Evolutionary conservation across 2,888 invertebrate genomes (phyloP).

Genomic region (Dioctria rufipes): DNA sequence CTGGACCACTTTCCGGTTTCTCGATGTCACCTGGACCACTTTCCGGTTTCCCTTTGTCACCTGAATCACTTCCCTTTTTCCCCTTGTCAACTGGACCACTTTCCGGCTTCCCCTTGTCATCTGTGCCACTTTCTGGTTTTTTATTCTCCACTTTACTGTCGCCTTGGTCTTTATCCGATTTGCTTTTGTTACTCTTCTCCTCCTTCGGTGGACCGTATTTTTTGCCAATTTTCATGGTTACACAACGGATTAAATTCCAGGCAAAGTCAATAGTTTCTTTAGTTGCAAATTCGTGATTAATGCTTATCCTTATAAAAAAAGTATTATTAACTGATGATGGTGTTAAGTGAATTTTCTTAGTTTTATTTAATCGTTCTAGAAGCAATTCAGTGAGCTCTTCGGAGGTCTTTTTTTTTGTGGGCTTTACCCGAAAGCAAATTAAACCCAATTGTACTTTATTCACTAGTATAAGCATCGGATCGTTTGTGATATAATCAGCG

Average conservation of each 20-base stretch:
- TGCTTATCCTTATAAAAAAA: slow-evolving; percentile 18
- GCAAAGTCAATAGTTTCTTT: neutral
- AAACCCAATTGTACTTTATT: slow-evolving; percentile 81
- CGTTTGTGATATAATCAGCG: slow-evolving; percentile 77
- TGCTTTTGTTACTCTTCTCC: too few species aligned
- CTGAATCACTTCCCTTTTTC: too few species aligned
- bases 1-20: too few species aligned
- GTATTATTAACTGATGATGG: neutral
- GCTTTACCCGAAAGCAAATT: slow-evolving; percentile 87
- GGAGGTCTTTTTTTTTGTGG: too few species aligned
- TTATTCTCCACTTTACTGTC: too few species aligned
- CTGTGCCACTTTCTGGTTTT: too few species aligned
- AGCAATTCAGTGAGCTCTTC: slow-evolving; percentile 13
- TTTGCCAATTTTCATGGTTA: neutral
- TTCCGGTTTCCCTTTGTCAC: too few species aligned
- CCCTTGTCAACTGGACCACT: too few species aligned
- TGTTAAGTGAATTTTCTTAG: slow-evolving; percentile 18
- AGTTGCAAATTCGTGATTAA: slow-evolving; percentile 1
- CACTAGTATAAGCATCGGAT: slow-evolving; percentile 82
- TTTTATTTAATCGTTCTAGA: neutral
- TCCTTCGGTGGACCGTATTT: too few species aligned
- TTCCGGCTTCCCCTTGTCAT: too few species aligned
- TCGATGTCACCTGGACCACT: too few species aligned
- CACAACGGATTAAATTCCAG: slow-evolving; percentile 2
- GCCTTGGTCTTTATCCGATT: too few species aligned